A percentile compares a stretch with the other conserved stretches of the same genome.
Conservation (phyloP, 2,113 vertebrate species). For the Lycocorax pyrrhopterus region DNA sequence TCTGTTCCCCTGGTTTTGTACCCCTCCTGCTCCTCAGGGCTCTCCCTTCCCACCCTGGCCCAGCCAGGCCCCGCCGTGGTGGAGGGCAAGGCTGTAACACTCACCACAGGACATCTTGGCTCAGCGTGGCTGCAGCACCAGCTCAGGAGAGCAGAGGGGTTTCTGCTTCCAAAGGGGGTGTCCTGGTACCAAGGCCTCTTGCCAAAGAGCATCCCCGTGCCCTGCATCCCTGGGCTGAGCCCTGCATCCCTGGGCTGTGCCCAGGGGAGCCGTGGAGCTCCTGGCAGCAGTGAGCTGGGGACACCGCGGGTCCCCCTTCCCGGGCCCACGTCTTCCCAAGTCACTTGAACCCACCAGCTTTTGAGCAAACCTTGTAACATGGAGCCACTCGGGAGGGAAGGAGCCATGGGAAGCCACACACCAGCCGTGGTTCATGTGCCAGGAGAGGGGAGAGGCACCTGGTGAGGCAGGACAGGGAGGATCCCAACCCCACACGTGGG, state of each 20-base stretch:
- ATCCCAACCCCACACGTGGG: neutral
- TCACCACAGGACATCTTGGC: rapidly evolving
- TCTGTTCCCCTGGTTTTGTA: neutral
- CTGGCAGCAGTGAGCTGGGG: neutral
- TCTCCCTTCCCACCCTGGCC: neutral
- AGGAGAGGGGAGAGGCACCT: neutral
- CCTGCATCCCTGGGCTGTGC: neutral
- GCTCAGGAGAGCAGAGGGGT: rapidly evolving
- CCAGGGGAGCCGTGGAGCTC: neutral
- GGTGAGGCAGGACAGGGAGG: neutral
- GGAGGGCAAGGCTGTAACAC: neutral
- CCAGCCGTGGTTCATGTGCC: rapidly evolving
- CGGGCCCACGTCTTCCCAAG: neutral
- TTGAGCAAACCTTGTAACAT: neutral
- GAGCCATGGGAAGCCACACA: rapidly evolving
- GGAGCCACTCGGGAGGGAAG: neutral
- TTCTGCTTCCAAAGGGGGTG: neutral
- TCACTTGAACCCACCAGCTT: neutral
- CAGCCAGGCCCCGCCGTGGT: rapidly evolving
- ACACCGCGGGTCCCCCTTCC: rapidly evolving
- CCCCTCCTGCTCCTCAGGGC: neutral
- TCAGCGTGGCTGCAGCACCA: neutral
- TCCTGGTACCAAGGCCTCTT: neutral
- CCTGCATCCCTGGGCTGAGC: neutral
- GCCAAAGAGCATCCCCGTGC: neutral